These are phyloP conservation scores for Prietella phreatophila DNA, from an alignment of 2,113 vertebrate species.

Conservation along the genomic window DNA sequence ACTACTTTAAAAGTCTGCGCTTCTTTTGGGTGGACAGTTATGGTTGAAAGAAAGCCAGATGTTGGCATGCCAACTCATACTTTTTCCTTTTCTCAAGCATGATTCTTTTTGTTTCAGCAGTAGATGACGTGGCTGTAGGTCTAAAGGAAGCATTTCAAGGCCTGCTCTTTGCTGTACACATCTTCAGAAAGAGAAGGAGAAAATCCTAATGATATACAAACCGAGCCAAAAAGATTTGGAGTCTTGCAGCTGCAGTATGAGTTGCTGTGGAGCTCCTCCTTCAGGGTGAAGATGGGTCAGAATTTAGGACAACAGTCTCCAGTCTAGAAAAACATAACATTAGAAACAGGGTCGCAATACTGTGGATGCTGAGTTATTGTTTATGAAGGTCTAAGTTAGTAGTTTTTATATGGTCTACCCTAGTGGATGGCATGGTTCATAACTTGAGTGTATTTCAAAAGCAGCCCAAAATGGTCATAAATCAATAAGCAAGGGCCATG, in stretches of 20 bases:
- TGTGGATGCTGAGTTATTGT: slow-evolving; percentile 23
- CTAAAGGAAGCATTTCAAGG: slow-evolving; percentile 48
- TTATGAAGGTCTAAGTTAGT: slow-evolving; percentile 23
- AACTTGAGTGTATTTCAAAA: not conserved
- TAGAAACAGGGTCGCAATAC: slow-evolving; percentile 49
- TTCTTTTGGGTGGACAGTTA: not conserved
- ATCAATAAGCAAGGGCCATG: not conserved
- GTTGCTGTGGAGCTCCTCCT: slow-evolving; percentile 54
- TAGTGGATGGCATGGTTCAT: slow-evolving; percentile 1
- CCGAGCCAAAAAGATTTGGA: slow-evolving; percentile 55
- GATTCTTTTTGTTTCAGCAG: slow-evolving; percentile 40
- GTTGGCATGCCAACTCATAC: not conserved
- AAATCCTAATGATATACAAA: slow-evolving; percentile 66
- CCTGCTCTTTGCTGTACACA: slow-evolving; percentile 54
- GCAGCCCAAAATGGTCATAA: not conserved
- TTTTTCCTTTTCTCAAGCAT: slow-evolving; percentile 17
- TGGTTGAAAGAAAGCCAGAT: not conserved
- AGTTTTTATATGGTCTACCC: not conserved
- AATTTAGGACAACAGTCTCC: slow-evolving; percentile 59
- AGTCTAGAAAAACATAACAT: slow-evolving; percentile 65
- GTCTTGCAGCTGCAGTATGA: slow-evolving; percentile 53
- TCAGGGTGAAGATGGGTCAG: slow-evolving; percentile 60
- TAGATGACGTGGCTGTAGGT: slow-evolving; percentile 70
- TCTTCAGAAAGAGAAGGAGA: slow-evolving; percentile 60
- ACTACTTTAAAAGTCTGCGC: not conserved